A percentile compares a stretch with the other conserved stretches of the same genome.
These are phyloP conservation scores for Urophycis tenuis DNA, from an alignment of 2,797 vertebrate species.

Conservation along the genomic window DNA sequence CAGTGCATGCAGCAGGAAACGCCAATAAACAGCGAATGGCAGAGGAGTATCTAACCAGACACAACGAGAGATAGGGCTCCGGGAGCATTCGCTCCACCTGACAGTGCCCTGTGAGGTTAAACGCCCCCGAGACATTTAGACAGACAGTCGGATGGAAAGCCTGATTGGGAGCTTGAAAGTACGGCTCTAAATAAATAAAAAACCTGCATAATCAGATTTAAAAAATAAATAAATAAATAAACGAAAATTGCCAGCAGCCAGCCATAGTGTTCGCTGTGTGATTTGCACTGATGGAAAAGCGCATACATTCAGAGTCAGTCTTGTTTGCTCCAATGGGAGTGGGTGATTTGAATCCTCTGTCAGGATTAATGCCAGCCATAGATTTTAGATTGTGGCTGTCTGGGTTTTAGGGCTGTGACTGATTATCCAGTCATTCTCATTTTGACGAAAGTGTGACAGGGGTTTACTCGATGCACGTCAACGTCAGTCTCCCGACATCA, in stretches of 20 bases:
- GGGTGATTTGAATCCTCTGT: conserved; percentile 53
- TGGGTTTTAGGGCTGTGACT: conserved; percentile 43
- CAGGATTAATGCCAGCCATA: conserved; percentile 55
- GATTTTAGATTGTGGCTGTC: conserved; percentile 41
- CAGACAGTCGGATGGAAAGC: conserved; percentile 45
- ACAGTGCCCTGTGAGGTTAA: conserved; percentile 50
- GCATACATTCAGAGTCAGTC: conserved; percentile 33
- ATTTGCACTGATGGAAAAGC: conserved; percentile 34
- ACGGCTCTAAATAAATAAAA: conserved; percentile 52
- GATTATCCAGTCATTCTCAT: conserved; percentile 27
- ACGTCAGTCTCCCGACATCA: neutral
- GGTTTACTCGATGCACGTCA: conserved; percentile 14
- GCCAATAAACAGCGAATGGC: neutral
- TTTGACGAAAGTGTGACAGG: conserved; percentile 7
- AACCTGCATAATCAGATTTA: conserved; percentile 55
- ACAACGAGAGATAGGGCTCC: conserved; percentile 35
- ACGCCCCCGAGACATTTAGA: conserved; percentile 49
- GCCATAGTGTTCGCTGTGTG: conserved; percentile 24
- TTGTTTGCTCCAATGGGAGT: conserved; percentile 42
- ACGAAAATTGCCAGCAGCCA: conserved; percentile 38
- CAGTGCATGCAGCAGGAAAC: conserved; percentile 24
- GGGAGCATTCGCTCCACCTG: conserved; percentile 32
- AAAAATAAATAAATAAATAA: conserved; percentile 44
- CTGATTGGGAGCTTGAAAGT: conserved; percentile 51
- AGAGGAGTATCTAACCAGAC: conserved; percentile 39